Evolutionary conservation across 1,140 invertebrate genomes (phyloP), one percentile per base, ranked within the genome.

Genomic region (Dendroctonus valens): DNA sequence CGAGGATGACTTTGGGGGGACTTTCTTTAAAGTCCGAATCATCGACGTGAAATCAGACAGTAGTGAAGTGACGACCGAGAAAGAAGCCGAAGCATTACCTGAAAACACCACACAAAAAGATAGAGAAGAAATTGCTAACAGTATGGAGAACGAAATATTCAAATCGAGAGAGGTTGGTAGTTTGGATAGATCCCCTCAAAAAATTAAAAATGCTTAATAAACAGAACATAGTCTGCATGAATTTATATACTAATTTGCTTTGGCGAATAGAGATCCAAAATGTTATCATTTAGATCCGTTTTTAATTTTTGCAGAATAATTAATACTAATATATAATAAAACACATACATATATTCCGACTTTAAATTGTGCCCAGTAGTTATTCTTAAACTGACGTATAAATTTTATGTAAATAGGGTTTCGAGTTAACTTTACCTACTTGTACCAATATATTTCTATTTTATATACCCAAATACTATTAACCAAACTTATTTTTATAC

Each of bases 41-140:
- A 78, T 86, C 38, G 81, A 85, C 61, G 78, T 85, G 0, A 77
- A 80, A 66, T 83, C 84, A 0, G 71, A 75, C n/a, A 74, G 70
- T 49, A 71, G 66, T 26, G 78, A 80, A 63, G 68, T 73, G 0
- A 77, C 75, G 2, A 71, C 72, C 12, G 69, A 72, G 41, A 57
- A 58, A 38, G 69, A 64, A 54, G 59, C 71, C 48, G 71, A 75
- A 71, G 48, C 40, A 9, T 59, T 69, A 41, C 42, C 66, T 0
- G 67, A 54, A 41, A 39, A 49, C 12, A 7, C 38, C 41, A 51
- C 67, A 42, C 9, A 41, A 6, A 53, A 54, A 65, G 73, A 75
- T 41, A 66, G 57, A 44, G 76, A 77, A 70, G 60, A 68, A 6
- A 38, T 74, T 3, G 76, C 74, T 51, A 69, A 74, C 41, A 71